Base-by-base conservation (phyloP, 1,140 invertebrate species). In the Eurosta solidaginis region DNA sequence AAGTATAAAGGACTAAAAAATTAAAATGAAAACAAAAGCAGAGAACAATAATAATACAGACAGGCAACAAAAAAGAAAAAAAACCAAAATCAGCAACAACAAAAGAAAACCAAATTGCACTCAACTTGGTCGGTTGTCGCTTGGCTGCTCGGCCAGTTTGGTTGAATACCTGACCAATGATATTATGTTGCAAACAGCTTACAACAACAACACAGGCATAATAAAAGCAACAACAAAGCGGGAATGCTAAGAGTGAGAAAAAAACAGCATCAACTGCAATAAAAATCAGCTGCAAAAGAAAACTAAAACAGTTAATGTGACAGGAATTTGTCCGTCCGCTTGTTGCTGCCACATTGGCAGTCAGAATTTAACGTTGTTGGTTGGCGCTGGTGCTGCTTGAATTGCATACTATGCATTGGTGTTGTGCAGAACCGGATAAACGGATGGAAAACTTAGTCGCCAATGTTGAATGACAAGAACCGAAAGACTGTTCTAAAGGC, bases 181-280 rank as follows among this genome's bases (percentile, higher is more conserved):
- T 40, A 68, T 68, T 68, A 68, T 68, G 59, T 68, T 68, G 59
- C 59, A 42, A n/a, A 68, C 59, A 68, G 40, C 33, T 68, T 68
- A 20, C 59, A 68, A 20, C 54, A 59, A 36, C 22, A 59, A 29
- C 54, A 6, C 45, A 47, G n/a, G 45, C n/a, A 17, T n/a, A 47
- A 9, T 17, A 47, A n/a, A 3, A 47, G 45, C 45, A 47, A 17
- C 14, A n/a, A 12, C 12, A 14, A 47, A n/a, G n/a, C n/a, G n/a
- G 45, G 45, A n/a, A 42, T 42, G 42, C 6, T 12, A 12, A 12
- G 42, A 42, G 45, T n/a, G n/a, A n/a, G n/a, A n/a, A 9, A 47
- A 47, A 47, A 47, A 47, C 45, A n/a, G 45, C 14, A 47, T 47
- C 45, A 59, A 59, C 29, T n/a, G 52, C 52, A 59, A 59, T 40